Conservation (phyloP, 2,113 vertebrate genomes). For the Genyomyrus donnyi region DNA sequence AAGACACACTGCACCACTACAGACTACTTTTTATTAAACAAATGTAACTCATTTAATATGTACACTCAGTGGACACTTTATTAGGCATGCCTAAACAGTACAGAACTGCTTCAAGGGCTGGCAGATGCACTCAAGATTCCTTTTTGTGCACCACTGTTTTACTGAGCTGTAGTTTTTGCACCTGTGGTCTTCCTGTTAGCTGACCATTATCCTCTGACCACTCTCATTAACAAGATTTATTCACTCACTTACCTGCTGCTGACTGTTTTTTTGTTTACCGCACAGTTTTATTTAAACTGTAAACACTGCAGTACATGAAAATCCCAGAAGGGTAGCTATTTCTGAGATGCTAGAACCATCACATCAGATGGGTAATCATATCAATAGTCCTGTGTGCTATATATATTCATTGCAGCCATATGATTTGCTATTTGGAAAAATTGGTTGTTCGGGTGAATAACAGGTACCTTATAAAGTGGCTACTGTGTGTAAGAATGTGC, state of each 20-base stretch:
- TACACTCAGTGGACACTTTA: background rate
- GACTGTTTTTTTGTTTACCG: background rate
- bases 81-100: background rate
- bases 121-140: background rate
- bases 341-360: background rate
- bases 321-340: background rate
- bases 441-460: background rate
- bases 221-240: background rate
- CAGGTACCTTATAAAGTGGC: background rate
- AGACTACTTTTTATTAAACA: background rate
- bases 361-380: background rate
- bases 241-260: background rate
- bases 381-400: background rate
- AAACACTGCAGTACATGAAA: background rate
- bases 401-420: background rate
- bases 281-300: background rate
- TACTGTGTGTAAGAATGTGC: background rate
- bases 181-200: background rate
- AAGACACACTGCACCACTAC: slow-evolving; percentile 5
- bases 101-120: background rate
- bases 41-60: background rate
- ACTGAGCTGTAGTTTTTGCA: background rate
- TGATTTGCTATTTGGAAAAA: background rate
- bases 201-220: background rate
- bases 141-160: background rate